Evolutionary conservation across 2,113 vertebrate genomes (phyloP), one percentile per base, ranked within the genome.

Genomic region (Percina caprodes): DNA sequence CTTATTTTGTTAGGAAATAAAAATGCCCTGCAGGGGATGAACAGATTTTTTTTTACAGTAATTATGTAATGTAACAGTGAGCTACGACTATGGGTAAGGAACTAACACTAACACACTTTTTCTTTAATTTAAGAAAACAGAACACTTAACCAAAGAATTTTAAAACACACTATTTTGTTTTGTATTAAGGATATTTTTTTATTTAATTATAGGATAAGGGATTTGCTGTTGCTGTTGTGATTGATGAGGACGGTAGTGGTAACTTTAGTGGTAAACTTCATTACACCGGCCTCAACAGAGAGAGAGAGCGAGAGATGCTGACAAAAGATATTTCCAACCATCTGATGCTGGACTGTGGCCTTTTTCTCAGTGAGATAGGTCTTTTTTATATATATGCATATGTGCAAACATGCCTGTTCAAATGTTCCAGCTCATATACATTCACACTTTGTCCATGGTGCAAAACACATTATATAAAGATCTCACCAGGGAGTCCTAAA

Each of bases 401-500:
- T 60, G 21, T 35, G 46, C n/a, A 77, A 54, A 62, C 48, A 68
- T 10, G 12, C 18, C 6, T 7, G 11, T 24, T 51, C 24, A 52
- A 2, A 1, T 59, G 24, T 33, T 46, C 12, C 12, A 8, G 2
- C 30, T 42, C 35, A 76, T 21, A 55, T 52, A 74, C 24, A 54
- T 48, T 67, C 21, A 69, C 67, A 83, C 26, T 56, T 52, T 85
- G 74, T 77, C 69, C 80, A 76, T 85, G 83, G 60, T 63, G 56
- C 78, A 65, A 79, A 83, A 78, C 33, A 72, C 18, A 79, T 81
- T 68, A 77, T 67, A 84, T 62, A 89, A 83, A 90, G 54, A 45
- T 70, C n/a, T 80, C 77, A 56, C 8, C 24, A 8, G 60, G 74
- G 52, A 84, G 26, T 33, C 45, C 35, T 54, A 62, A 52, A 68